Conservation (phyloP, 2,113 vertebrate genomes). For the Daboia siamensis region DNA sequence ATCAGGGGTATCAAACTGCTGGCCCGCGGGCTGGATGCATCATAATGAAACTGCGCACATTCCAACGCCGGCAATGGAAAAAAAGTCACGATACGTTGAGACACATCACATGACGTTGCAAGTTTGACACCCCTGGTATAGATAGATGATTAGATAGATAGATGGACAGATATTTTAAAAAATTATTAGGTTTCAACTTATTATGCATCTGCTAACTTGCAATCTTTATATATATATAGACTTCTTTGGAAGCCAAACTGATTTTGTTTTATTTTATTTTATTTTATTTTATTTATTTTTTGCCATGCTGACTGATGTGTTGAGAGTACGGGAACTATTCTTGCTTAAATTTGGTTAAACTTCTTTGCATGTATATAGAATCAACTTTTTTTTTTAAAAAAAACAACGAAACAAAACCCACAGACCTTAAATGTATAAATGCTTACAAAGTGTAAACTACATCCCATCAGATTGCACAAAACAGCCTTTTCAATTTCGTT, state of each 20-base stretch:
- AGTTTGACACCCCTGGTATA: no score
- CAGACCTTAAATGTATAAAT: background rate
- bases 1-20: no score
- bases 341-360: background rate
- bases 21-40: no score
- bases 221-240: background rate
- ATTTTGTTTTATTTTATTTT: background rate
- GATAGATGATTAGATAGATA: no score
- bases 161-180: background rate
- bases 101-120: no score
- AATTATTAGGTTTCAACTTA: background rate
- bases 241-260: background rate
- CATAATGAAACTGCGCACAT: no score
- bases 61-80: no score
- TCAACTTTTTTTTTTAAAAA: background rate
- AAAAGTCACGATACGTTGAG: fast-evolving
- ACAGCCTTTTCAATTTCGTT: background rate
- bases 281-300: no score
- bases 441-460: background rate
- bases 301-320: background rate
- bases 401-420: background rate
- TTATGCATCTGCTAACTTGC: background rate
- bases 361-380: background rate
- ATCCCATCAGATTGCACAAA: background rate
- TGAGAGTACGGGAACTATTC: background rate